Percentiles rank a stretch among this genome's conserved stretches.
phyloP scores from a whole-genome alignment of 2,797 vertebrate species.

The Oreonectes daqikongensis region DNA sequence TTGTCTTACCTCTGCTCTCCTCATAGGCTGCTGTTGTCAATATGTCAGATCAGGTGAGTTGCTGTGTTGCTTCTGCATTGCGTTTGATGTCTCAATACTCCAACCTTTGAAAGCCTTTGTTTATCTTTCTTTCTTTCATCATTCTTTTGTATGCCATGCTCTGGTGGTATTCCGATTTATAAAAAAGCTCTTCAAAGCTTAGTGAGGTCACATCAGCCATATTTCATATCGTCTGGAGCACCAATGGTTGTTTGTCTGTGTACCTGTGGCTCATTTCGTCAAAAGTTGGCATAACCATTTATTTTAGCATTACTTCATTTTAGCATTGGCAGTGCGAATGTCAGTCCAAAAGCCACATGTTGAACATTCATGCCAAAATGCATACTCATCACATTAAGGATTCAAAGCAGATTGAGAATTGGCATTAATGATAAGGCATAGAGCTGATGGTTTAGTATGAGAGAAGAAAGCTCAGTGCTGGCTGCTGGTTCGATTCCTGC shows the following conservation, averaged over 20 bases:
- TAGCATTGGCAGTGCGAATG: background rate
- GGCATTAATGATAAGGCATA: background rate
- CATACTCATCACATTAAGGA: slow-evolving; percentile 15
- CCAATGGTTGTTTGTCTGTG: background rate
- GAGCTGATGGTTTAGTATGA: no score
- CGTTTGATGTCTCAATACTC: slow-evolving; percentile 54
- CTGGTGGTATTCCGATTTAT: slow-evolving; percentile 34
- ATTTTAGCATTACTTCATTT: background rate
- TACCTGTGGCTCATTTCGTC: background rate
- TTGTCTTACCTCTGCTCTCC: slow-evolving; percentile 36
- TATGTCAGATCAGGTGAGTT: slow-evolving; percentile 58
- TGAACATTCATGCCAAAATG: slow-evolving; percentile 5
- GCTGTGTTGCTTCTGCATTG: slow-evolving; percentile 20
- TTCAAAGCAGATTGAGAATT: slow-evolving; percentile 7
- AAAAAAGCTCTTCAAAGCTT: slow-evolving; percentile 40
- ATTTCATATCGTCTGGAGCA: slow-evolving; percentile 24
- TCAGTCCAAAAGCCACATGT: background rate
- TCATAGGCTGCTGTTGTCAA: slow-evolving; percentile 34
- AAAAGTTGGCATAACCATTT: no score
- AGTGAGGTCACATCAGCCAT: no score
- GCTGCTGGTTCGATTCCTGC: no score
- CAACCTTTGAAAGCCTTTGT: slow-evolving; percentile 50
- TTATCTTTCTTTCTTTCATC: slow-evolving; percentile 54
- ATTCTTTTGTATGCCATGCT: slow-evolving; percentile 38
- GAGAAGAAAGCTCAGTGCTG: no score